A percentile compares a stretch with the other conserved stretches of the same genome.
phyloP scores from a whole-genome alignment of 2,888 invertebrate species.

The Atethmia centrago region DNA sequence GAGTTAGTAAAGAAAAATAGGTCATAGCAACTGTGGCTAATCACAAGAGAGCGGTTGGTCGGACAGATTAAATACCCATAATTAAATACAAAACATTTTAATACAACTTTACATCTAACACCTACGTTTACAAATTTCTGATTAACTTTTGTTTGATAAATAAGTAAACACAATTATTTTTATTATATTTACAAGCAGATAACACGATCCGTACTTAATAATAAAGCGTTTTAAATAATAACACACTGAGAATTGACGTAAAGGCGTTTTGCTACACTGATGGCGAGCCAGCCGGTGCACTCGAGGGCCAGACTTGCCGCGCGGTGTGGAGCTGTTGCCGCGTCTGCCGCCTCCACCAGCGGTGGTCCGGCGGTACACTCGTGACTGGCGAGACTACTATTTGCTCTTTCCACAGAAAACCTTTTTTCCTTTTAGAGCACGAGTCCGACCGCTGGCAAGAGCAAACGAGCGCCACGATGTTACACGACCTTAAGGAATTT shows the following conservation, averaged over 20 bases:
- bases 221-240: slow-evolving; percentile 90
- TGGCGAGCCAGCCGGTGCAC: slow-evolving; percentile 86
- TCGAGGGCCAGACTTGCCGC: slow-evolving; percentile 71
- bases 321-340: slow-evolving; percentile 53
- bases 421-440: slow-evolving; percentile 90
- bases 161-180: slow-evolving; percentile 88
- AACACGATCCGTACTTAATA: slow-evolving; percentile 88
- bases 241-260: slow-evolving; percentile 91
- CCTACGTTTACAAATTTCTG: slow-evolving; percentile 88
- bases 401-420: slow-evolving; percentile 87
- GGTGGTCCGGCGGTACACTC: slow-evolving; percentile 88
- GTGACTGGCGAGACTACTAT: slow-evolving; percentile 87
- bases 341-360: slow-evolving; percentile 75
- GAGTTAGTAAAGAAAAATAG: slow-evolving; percentile 80
- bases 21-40: slow-evolving; percentile 84
- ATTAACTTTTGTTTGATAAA: slow-evolving; percentile 89
- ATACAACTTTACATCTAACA: slow-evolving; percentile 90
- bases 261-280: slow-evolving; percentile 88
- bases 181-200: slow-evolving; percentile 90
- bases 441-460: slow-evolving; percentile 86
- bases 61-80: slow-evolving; percentile 88
- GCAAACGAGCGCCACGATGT: slow-evolving; percentile 89
- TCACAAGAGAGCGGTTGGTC: slow-evolving; percentile 89
- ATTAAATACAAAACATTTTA: slow-evolving; percentile 90
- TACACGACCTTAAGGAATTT: slow-evolving; percentile 90